phyloP scores from a whole-genome alignment of 2,797 vertebrate genomes.

The Falco rusticolus region DNA sequence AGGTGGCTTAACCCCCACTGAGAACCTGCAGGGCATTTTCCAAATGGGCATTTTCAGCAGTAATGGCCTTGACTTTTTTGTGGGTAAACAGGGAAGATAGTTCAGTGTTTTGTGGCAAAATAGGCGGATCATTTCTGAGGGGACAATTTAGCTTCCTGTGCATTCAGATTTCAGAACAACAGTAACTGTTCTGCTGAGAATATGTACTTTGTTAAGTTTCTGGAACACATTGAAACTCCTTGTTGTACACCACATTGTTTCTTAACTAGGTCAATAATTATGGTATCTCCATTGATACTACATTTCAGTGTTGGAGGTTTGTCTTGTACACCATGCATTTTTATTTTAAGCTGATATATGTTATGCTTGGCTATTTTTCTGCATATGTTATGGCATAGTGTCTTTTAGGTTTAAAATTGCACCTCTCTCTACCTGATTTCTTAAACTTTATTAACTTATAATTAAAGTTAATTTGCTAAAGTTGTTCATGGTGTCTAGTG shows the following conservation, averaged over 20 bases:
- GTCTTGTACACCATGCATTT: not conserved
- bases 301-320: not conserved
- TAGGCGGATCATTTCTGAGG: not conserved
- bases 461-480: not conserved
- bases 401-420: not conserved
- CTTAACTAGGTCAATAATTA: not conserved
- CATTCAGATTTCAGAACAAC: not conserved
- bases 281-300: not conserved
- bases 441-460: not conserved
- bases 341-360: not conserved
- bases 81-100: not conserved
- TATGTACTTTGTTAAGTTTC: not conserved
- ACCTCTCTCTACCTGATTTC: not conserved
- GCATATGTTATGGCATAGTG: rapidly evolving
- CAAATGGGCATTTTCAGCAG: not conserved
- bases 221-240: not conserved
- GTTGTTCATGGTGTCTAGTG: not conserved
- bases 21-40: not conserved
- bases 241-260: not conserved
- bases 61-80: not conserved
- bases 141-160: not conserved
- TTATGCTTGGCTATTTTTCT: not conserved
- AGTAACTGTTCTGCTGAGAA: not conserved
- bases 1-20: not conserved
- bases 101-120: not conserved